phyloP scores from a whole-genome alignment of 2,888 invertebrate genomes.

The Papilio protenor region DNA sequence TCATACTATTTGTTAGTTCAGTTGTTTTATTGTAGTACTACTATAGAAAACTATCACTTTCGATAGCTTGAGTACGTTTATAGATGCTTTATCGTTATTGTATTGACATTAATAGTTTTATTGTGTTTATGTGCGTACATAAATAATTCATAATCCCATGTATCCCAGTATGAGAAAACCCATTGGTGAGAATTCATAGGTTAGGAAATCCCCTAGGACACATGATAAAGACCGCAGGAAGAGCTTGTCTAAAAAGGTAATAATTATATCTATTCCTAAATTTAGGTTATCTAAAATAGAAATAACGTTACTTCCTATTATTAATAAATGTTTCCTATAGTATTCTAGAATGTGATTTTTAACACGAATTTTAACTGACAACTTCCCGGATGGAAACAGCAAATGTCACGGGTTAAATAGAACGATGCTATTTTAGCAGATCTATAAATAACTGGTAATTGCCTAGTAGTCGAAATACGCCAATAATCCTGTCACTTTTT shows the following conservation, averaged over 20 bases:
- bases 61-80: neutral
- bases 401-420: constrained; percentile 1
- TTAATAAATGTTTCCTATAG: neutral
- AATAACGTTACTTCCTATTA: neutral
- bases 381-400: neutral
- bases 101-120: neutral
- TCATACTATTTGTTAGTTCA: neutral
- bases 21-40: neutral
- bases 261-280: neutral
- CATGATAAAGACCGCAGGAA: neutral
- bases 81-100: neutral
- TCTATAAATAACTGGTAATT: neutral
- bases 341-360: neutral
- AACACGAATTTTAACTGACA: neutral
- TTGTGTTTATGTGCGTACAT: neutral
- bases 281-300: neutral
- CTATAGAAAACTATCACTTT: neutral
- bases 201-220: constrained; percentile 1
- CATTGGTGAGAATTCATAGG: neutral
- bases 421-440: constrained; percentile 1
- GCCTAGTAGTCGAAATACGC: neutral
- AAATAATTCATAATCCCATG: neutral
- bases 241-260: neutral
- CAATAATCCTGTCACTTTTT: neutral
- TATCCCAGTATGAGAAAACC: neutral